A percentile compares a stretch with the other conserved stretches of the same genome.
phyloP scores from a whole-genome alignment of 2,797 vertebrate species.

The Calcarius lapponicus region DNA sequence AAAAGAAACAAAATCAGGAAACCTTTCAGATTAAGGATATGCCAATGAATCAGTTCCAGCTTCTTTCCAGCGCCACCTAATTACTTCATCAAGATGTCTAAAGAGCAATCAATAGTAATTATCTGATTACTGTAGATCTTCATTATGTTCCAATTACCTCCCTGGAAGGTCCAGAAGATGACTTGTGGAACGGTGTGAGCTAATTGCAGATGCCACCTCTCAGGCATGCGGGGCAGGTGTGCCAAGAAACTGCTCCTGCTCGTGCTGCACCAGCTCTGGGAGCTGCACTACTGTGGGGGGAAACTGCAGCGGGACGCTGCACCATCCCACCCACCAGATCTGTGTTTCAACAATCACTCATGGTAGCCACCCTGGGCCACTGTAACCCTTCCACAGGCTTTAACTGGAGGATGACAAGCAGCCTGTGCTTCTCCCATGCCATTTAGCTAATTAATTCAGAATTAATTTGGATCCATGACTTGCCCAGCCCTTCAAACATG shows the following conservation, averaged over 20 bases:
- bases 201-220: slow-evolving; percentile 51
- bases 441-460: neutral
- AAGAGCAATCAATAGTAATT: slow-evolving; percentile 79
- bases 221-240: accelerated
- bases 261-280: accelerated
- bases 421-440: neutral
- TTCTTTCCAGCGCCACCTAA: slow-evolving; percentile 73
- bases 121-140: slow-evolving; percentile 80
- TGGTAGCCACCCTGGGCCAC: neutral
- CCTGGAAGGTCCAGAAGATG: slow-evolving; percentile 64
- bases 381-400: neutral
- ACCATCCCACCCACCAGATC: neutral
- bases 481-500: neutral
- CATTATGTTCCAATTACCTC: slow-evolving; percentile 75
- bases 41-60: slow-evolving; percentile 74
- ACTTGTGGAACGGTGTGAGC: slow-evolving; percentile 16
- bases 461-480: neutral
- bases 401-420: neutral
- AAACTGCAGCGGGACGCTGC: accelerated
- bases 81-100: slow-evolving; percentile 77
- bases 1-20: slow-evolving; percentile 76
- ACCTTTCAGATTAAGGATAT: slow-evolving; percentile 67
- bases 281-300: neutral
- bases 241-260: accelerated
- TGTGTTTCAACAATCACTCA: neutral